Base-by-base conservation (phyloP, 2,888 invertebrate genomes). In the Brachyopa scutellaris region DNA sequence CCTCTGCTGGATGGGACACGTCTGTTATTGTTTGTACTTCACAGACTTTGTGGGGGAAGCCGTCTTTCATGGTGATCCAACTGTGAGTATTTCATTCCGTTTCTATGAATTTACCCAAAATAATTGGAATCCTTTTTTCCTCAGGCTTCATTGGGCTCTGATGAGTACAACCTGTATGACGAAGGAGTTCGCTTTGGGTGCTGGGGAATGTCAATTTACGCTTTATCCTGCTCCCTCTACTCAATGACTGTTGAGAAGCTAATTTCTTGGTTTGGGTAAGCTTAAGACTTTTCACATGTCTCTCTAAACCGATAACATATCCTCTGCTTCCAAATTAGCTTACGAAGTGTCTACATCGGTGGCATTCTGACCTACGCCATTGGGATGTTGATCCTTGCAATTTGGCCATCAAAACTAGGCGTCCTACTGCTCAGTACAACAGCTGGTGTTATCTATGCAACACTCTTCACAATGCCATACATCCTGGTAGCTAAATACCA, bases 11-110 rank as follows among this genome's bases (percentile, higher is more conserved):
- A 93, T 93, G 93, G 92, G 93, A 0, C 91, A 94, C 73, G 92
- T 94, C n/a, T 93, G 93, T 85, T 94, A 94, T 85, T 93, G 93
- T 0, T 89, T 94, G 7, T 94, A 93, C 87, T 94, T 94, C 86
- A 94, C 94, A 0, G 93, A 94, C 88, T 94, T 93, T 87, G 94
- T 94, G 0, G 94, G 93, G 0, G 93, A 94, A 87, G 91, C 92
- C 0, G 92, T 93, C 1, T 93, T 92, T 85, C 89, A 89, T 6
- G 93, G 93, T 0, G 90, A 92, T 87, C 93, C 93, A 9, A 86
- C 87, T 78, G 91, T 91, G 84, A 86, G 87, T 85, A 21, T 69
- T 80, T 29, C 6, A 31, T n/a, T n/a, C n/a, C n/a, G n/a, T n/a
- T n/a, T n/a, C n/a, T n/a, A n/a, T n/a, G 2, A 9, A 19, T 59